phyloP scores from a whole-genome alignment of 2,113 vertebrate genomes.

The Chauna torquata region DNA sequence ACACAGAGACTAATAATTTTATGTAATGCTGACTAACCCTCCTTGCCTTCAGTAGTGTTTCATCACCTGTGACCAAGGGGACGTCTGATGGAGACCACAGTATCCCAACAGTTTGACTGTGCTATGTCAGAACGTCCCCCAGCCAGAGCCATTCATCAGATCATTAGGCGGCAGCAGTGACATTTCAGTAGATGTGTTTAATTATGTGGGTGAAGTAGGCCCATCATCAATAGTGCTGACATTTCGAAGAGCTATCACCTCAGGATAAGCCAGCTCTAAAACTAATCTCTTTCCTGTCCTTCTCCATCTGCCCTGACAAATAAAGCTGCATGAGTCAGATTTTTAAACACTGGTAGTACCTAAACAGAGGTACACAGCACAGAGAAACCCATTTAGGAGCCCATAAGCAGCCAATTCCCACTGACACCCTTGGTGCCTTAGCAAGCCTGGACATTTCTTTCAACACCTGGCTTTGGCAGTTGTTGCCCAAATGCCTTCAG shows the following conservation, averaged over 20 bases:
- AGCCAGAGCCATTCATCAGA: background rate
- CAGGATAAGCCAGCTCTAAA: conserved; percentile 56
- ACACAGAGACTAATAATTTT: background rate
- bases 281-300: conserved; percentile 61
- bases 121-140: background rate
- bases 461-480: background rate
- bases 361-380: background rate
- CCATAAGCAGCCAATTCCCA: background rate
- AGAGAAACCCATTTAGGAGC: background rate
- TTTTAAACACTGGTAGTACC: conserved; percentile 32
- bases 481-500: background rate
- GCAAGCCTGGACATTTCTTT: background rate
- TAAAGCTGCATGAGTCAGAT: conserved; percentile 24
- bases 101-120: background rate
- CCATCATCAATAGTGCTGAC: conserved; percentile 48
- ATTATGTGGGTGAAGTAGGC: conserved; percentile 33
- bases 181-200: conserved; percentile 32
- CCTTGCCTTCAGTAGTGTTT: background rate
- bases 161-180: background rate
- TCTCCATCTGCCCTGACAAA: conserved; percentile 41
- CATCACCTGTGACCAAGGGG: background rate
- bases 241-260: conserved; percentile 51
- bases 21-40: background rate
- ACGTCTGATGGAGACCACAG: background rate
- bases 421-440: background rate